These are phyloP conservation scores for Denticeps clupeoides DNA, from an alignment of 2,797 vertebrate genomes.

Conservation along the genomic window DNA sequence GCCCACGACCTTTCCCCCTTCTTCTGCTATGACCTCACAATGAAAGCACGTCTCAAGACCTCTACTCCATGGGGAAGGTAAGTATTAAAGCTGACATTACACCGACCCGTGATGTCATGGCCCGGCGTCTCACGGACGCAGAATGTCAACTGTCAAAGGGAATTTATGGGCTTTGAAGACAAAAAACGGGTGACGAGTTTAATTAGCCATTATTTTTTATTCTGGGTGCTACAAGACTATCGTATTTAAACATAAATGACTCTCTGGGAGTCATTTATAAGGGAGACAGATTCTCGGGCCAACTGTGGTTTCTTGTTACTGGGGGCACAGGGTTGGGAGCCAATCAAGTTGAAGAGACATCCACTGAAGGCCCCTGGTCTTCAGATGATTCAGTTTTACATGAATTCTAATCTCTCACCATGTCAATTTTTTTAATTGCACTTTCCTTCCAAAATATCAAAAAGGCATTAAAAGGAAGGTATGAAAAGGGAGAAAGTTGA, in stretches of 20 bases:
- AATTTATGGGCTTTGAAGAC: constrained; percentile 30
- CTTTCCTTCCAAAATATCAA: too few species aligned
- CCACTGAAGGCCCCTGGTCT: neutral
- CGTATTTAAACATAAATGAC: constrained; percentile 34
- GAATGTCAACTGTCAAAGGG: constrained; percentile 33
- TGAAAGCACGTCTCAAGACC: neutral
- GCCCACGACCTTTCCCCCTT: too few species aligned
- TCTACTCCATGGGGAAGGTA: too few species aligned
- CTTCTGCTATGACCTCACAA: too few species aligned
- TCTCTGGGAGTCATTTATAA: constrained; percentile 21
- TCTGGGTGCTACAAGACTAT: constrained; percentile 37
- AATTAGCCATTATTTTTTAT: constrained; percentile 16
- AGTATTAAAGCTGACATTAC: neutral
- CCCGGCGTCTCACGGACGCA: constrained; percentile 5
- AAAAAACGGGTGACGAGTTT: too few species aligned
- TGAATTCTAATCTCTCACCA: too few species aligned
- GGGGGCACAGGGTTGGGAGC: constrained; percentile 4
- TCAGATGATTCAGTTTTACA: too few species aligned
- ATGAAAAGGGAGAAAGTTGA: too few species aligned
- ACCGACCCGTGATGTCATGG: neutral
- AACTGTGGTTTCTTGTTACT: constrained; percentile 38
- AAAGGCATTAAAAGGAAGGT: too few species aligned
- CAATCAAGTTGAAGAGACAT: neutral
- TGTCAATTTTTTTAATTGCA: too few species aligned
- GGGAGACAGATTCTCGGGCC: constrained; percentile 22